Base-by-base conservation (phyloP, 2,888 invertebrate genomes). In the Linnaemya tessellans region DNA sequence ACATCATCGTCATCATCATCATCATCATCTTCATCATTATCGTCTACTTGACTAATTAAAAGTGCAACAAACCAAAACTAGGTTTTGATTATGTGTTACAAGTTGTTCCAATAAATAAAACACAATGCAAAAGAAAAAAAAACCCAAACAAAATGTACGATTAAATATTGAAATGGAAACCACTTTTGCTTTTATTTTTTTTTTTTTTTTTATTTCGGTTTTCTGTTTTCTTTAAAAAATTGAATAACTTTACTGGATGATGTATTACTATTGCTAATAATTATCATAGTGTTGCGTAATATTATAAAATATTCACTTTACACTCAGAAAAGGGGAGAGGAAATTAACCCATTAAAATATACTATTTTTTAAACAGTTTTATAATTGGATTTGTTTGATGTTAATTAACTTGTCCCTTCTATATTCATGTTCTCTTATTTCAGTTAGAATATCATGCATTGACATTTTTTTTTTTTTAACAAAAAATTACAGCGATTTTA, bases 1-100 rank as follows among this genome's bases (percentile, higher is more conserved):
- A n/a, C 38, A 0, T 22, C 1, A 62, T 64, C 20, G 54, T 54
- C 22, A 38, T 38, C 38, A 10, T 38, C 41, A 41, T 41, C 13
- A 62, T 62, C n/a, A 65, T 25, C 25, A 11, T 75, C 22, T 51
- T 78, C 18, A 35, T 49, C 43, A 46, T 46, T 15, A 0, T 25
- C 13, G 10, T 25, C 15, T 25, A 25, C n/a, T 65, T 65, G 25
- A n/a, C 10, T 43, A 86, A 86, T 84, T 84, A 84, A 87, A 86
- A 86, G 83, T 86, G 87, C 84, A 86, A 84, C 79, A 84, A 87
- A 81, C 77, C 51, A 87, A 84, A 87, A 87, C 84, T 80, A 43
- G 84, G 64, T 71, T 84, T 84, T 84, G 18, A 18, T 78, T 54
- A 25, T 49, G 35, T 74, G 62, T 74, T 79, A 83, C 73, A 75